Base-by-base conservation (phyloP, 2,888 invertebrate species). In the Drosophila paramelanica region DNA sequence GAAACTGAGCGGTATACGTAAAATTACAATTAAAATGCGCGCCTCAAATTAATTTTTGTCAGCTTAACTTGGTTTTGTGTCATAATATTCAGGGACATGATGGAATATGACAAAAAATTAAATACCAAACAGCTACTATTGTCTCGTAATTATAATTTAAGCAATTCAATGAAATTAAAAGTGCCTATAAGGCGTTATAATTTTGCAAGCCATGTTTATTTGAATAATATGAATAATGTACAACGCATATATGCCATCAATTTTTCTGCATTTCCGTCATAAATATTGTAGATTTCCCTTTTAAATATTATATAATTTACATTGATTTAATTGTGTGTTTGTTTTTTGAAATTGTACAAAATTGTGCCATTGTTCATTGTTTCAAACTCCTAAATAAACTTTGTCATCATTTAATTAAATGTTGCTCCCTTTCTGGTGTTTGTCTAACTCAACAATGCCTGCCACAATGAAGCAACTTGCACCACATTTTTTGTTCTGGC, bases 381-480 rank as follows among this genome's bases (percentile, higher is more conserved):
- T 42, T 20, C 42, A n/a, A 17, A 33, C 61, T 47, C 75, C 58
- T 55, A 60, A 62, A 52, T 49, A 47, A 67, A 69, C 58, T 46
- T 5, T 45, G 33, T 25, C 59, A 25, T 25, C 20, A 47, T 64
- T 67, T 82, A 88, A 81, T 85, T 81, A 79, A 73, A 85, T 73
- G 57, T 38, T 17, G 14, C 5, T 13, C 45, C 39, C 47, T 42
- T 57, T 52, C 31, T 42, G 25, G 7, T 79, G 67, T 87, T 76
- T 81, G 71, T 67, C 70, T 70, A 73, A 47, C 68, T 64, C n/a
- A 67, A 81, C 67, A 68, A 66, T 62, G 66, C 58, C 60, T 68
- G 67, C 46, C 67, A 67, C 83, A 88, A 83, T 86, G 68, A 88
- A 88, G 72, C 77, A 71, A 81, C 74, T 75, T 75, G 66, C 53